Percentiles rank a stretch among this genome's conserved stretches.
Evolutionary conservation across 2,113 vertebrate genomes (phyloP).

Genomic region (Corydoras maculifer): DNA sequence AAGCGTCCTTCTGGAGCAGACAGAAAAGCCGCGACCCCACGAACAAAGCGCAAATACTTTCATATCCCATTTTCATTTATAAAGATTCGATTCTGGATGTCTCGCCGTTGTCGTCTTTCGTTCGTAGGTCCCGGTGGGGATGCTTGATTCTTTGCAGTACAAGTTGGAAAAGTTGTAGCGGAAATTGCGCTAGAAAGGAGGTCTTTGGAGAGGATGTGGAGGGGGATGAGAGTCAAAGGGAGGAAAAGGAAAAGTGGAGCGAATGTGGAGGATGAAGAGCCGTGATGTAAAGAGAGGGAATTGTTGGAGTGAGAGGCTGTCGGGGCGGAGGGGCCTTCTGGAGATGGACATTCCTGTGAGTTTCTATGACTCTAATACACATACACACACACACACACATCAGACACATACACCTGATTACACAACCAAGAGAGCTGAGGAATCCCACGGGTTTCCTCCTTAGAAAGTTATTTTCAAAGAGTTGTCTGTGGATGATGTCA

Average conservation of each 20-base stretch:
- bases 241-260: constrained; percentile 5
- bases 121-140: background rate
- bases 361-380: constrained; percentile 53
- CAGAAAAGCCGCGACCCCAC: background rate
- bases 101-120: background rate
- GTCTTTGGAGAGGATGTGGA: background rate
- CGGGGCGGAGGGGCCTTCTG: constrained; percentile 16
- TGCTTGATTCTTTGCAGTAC: background rate
- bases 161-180: background rate
- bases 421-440: no score
- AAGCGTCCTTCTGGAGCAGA: background rate
- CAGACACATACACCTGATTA: no score
- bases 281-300: background rate
- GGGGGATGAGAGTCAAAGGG: background rate
- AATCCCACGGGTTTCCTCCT: no score
- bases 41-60: background rate
- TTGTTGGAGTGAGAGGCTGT: constrained; percentile 29
- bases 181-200: constrained; percentile 3
- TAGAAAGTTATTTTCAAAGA: no score
- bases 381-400: constrained; percentile 5
- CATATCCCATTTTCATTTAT: background rate
- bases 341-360: constrained; percentile 55
- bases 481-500: no score
- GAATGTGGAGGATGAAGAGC: constrained; percentile 9
- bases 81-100: background rate